Base-by-base conservation (phyloP, 2,888 invertebrate genomes). In the Amiota minor region DNA sequence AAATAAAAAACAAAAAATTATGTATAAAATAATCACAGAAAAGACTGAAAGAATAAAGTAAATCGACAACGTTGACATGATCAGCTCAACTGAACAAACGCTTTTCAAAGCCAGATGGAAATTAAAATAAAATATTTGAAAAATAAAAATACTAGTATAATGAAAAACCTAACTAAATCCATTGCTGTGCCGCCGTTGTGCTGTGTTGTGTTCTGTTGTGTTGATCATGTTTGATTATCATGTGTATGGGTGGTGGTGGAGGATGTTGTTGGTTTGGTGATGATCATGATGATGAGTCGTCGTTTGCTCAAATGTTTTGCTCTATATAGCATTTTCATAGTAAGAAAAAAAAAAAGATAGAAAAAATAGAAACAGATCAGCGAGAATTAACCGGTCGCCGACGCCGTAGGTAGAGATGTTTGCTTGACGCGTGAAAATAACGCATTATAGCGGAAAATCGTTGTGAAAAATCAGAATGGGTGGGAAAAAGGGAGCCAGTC, bases 401-500 rank as follows among this genome's bases (percentile, higher is more conserved):
- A 14, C 35, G 45, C 12, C 61, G 62, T 23, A 62, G 35, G 45
- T n/a, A 62, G 9, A 35, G 23, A 9, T 47, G 46, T 10, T 65
- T 65, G 20, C 47, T n/a, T 9, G 67, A 49, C 10, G 50, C 50
- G 50, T 67, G 50, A 67, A 67, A 68, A 68, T 68, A 72, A 72
- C 16, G 47, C 35, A 70, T 71, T 16, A 49, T 59, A 16, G 56
- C 23, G 70, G 61, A 62, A 70, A 47, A 35, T 18, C 18, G 16
- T 1, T 59, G 56, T 18, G 35, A 35, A 35, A 35, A 35, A 35
- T 35, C 35, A 35, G 35, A 35, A 35, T 35, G 35, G 35, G 35
- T 35, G 35, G 35, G 35, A 35, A 35, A 35, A 35, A 35, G 35
- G 35, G 6, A 35, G n/a, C 23, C 23, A 1, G 35, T 6, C 35